Evolutionary conservation across 2,113 vertebrate species (phyloP), one percentile per base, ranked within the genome.

Genomic region (Sterrhoptilus dennistouni): DNA sequence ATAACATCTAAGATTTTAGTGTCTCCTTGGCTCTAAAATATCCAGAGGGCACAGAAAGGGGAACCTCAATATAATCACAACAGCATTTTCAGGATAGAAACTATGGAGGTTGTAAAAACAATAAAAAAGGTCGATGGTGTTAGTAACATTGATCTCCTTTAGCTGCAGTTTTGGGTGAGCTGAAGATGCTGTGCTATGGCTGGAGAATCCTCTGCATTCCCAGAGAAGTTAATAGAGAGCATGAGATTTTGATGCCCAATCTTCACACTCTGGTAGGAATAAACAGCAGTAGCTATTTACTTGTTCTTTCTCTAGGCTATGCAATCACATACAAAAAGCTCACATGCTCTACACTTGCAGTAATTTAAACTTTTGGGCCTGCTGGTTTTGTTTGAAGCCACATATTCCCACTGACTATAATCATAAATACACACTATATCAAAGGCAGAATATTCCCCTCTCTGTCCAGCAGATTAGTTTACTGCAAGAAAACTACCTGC

Each of bases 381-480:
- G 56, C 71, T 36, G 53, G 11, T 19, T 90, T 74, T 89, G n/a
- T 91, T 89, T 74, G 61, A 80, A 90, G 54, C 78, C 92, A 89
- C 81, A 81, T 77, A 69, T 47, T 95, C 68, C 44, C 54, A 85
- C 60, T 80, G 95, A 83, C 27, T 61, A 13, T 66, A 89, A 91
- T 72, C 53, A 90, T 63, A 96, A 89, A 94, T 80, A 91, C 5
- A 84, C 19, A 47, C 31, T 7, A 40, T 22, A 57, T 82, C 68
- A 78, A 68, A 78, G 72, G 83, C 49, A 96, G 54, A 60, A 56
- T 81, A 85, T 93, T 65, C 45, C 81, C 42, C 45, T 94, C 70
- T 70, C 91, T 94, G 92, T 69, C 92, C 80, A 53, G 49, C 52
- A 83, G 85, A 94, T 68, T 92, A 79, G 87, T 96, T 96, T 97